Conservation (phyloP, 2,888 invertebrate species). For the Netelia fuscicornis region DNA sequence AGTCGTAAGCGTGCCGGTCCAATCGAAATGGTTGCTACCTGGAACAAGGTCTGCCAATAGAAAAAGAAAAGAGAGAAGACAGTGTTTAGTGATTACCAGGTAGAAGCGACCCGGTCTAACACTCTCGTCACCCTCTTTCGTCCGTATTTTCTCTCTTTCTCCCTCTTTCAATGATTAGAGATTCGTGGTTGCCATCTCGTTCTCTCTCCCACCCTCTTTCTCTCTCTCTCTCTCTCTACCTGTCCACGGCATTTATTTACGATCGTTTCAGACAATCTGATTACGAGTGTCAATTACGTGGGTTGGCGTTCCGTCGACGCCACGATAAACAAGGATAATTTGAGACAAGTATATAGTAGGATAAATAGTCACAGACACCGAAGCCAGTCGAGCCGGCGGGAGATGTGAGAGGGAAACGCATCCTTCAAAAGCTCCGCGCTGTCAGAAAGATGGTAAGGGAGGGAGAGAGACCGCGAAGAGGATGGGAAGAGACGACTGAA, state of each 20-base stretch:
- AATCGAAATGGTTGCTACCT: slow-evolving; percentile 41
- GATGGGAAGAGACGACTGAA: not conserved
- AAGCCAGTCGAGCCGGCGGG: not conserved
- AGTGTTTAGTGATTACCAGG: slow-evolving; percentile 62
- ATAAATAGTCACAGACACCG: slow-evolving; percentile 7
- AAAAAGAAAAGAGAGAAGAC: slow-evolving; percentile 11
- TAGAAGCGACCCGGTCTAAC: slow-evolving; percentile 31
- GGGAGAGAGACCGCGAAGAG: not conserved
- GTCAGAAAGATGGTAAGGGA: slow-evolving; percentile 39
- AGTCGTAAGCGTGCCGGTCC: slow-evolving; percentile 46
- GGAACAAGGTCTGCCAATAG: slow-evolving; percentile 36
- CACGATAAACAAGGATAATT: slow-evolving; percentile 67
- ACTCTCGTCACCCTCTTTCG: slow-evolving; percentile 7
- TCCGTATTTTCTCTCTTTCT: not conserved
- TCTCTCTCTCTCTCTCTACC: slow-evolving; percentile 43
- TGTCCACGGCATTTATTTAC: slow-evolving; percentile 64
- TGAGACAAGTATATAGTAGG: slow-evolving; percentile 59
- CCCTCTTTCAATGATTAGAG: not conserved
- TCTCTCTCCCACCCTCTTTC: slow-evolving; percentile 15
- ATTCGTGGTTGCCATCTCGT: not conserved
- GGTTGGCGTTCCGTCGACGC: slow-evolving; percentile 58
- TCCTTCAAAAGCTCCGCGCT: slow-evolving; percentile 54
- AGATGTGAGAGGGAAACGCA: slow-evolving; percentile 48
- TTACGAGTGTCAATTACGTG: slow-evolving; percentile 66
- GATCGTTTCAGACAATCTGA: slow-evolving; percentile 67